These are phyloP conservation scores for Synergus umbraculus DNA, from an alignment of 2,888 invertebrate genomes.

Conservation along the genomic window DNA sequence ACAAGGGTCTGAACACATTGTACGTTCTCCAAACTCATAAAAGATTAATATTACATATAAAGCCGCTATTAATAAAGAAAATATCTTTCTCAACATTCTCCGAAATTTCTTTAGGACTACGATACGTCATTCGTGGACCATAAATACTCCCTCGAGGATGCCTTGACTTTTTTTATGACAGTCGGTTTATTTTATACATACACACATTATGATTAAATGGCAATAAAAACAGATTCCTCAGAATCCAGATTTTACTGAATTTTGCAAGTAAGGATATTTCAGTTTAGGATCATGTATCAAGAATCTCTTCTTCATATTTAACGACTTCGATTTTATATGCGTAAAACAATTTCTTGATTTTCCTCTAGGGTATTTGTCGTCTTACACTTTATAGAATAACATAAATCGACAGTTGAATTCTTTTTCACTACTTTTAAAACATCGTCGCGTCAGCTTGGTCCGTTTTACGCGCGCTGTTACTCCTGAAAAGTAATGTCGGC, in stretches of 20 bases:
- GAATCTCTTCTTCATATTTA: not conserved
- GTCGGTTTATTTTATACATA: not conserved
- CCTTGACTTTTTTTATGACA: not conserved
- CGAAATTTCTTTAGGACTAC: not conserved
- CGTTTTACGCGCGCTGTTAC: constrained; percentile 9
- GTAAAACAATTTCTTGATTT: not conserved
- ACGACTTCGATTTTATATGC: not conserved
- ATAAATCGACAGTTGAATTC: not conserved
- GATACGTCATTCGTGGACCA: not conserved
- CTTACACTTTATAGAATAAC: not conserved
- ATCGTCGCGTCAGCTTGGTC: not conserved
- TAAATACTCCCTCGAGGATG: not conserved
- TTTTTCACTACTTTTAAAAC: not conserved
- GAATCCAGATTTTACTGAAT: not conserved
- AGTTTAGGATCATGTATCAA: too few species aligned
- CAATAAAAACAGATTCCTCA: not conserved
- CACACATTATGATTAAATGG: not conserved
- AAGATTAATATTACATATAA: not conserved
- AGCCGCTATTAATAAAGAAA: not conserved
- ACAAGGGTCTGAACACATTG: not conserved
- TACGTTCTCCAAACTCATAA: not conserved
- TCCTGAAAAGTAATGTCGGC: constrained; percentile 10
- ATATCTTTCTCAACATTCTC: not conserved
- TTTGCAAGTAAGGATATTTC: too few species aligned
- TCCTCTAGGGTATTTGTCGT: not conserved